Base-by-base conservation (phyloP, 2,797 vertebrate species). In the Crocodylus rhombifer region DNA sequence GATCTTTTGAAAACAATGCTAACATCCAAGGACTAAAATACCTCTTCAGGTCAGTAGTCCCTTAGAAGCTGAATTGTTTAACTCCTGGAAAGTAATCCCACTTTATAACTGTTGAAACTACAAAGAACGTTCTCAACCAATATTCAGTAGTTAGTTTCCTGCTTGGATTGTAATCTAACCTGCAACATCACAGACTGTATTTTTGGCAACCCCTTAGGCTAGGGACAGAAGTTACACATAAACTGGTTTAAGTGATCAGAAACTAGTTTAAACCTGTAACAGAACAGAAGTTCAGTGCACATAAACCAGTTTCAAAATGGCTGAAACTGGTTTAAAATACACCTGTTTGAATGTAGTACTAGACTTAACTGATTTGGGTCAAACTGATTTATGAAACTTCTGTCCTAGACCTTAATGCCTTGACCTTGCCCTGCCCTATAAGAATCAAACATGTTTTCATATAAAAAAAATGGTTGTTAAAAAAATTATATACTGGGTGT, bases 361-460 rank as follows among this genome's bases (percentile, higher is more conserved):
- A 51, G 42, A 51, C 42, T 51, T 51, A 51, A 51, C 42, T 51
- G 42, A 10, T 51, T 51, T 51, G 10, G 42, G 42, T 51, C 42
- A 51, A 10, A 51, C 9, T 51, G 42, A 10, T 51, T 51, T 51
- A 51, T 51, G 42, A 51, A 51, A 51, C 42, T 51, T 51, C 25
- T 18, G 78, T 65, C 86, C 5, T 5, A 78, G 5, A 3, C 13
- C 12, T 62, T 51, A 1, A 51, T 23, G 36, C 0, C 16, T 1
- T 82, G 77, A 26, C 30, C 84, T 7, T 33, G 3, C 0, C 2
- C 4, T 0, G 1, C 10, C 36, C 11, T 42, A 8, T 73, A 67
- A 80, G 77, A 83, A 86, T 28, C 57, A 20, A 89, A 30, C 26
- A 69, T 5, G 77, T 87, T 73, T 85, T 91, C 88, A 7, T 33